Conservation (phyloP, 2,888 invertebrate genomes). For the Archaeoteleia sp. region DNA sequence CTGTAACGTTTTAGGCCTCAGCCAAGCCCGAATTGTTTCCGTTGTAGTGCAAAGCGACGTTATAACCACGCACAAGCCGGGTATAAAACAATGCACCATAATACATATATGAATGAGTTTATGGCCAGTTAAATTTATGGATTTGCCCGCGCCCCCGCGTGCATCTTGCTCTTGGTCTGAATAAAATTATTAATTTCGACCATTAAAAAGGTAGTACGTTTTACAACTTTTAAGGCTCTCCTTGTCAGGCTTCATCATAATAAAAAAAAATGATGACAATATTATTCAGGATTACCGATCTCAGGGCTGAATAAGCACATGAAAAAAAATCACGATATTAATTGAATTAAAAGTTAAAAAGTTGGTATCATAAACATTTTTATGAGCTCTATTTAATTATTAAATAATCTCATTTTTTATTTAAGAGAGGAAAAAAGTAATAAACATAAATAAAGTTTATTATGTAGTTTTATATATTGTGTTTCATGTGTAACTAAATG, state of each 20-base stretch:
- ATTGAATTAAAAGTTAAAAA: no score
- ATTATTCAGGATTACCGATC: no score
- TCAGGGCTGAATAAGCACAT: no score
- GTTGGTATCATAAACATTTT: no score
- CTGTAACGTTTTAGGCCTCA: conserved; percentile 14
- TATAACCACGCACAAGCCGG: conserved; percentile 29
- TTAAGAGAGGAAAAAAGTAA: no score
- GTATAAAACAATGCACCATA: conserved; percentile 40
- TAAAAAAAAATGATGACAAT: background rate
- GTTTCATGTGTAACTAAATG: no score
- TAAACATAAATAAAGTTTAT: no score
- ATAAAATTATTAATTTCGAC: conserved; percentile 36
- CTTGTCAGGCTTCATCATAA: background rate
- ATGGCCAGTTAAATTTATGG: conserved; percentile 37
- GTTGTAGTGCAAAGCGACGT: conserved; percentile 32
- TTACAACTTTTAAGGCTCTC: conserved; percentile 5
- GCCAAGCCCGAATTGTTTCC: conserved; percentile 6
- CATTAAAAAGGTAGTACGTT: conserved; percentile 13
- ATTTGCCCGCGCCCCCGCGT: conserved; percentile 18
- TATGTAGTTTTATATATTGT: no score
- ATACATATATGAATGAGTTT: conserved; percentile 31
- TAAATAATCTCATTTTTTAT: no score
- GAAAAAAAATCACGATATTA: no score
- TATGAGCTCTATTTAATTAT: no score
- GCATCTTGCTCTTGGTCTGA: conserved; percentile 2